Evolutionary conservation across 2,113 vertebrate species (phyloP).

Genomic region (Anarhynchus alexandrinus): DNA sequence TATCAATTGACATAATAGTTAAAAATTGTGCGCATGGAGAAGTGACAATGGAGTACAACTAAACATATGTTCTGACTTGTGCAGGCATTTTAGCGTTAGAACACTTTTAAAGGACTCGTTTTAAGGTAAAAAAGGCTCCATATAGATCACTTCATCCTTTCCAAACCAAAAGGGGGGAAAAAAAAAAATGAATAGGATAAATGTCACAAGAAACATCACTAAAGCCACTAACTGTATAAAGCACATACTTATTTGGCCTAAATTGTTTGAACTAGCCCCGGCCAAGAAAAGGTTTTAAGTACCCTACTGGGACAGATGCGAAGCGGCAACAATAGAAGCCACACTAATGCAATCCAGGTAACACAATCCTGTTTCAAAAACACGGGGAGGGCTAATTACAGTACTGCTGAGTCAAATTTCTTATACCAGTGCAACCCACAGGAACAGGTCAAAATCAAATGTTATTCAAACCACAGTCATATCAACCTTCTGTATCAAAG

Average conservation of each 20-base stretch:
- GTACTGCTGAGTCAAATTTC: slow-evolving; percentile 82
- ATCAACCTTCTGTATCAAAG: slow-evolving; percentile 79
- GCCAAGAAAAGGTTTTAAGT: slow-evolving; percentile 82
- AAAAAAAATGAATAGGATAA: slow-evolving; percentile 69
- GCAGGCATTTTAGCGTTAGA: slow-evolving; percentile 19
- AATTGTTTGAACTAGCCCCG: slow-evolving; percentile 78
- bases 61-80: slow-evolving; percentile 60
- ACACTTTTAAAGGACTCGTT: slow-evolving; percentile 32
- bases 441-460: slow-evolving; percentile 83
- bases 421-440: slow-evolving; percentile 76
- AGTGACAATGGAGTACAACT: slow-evolving; percentile 49
- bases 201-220: slow-evolving; percentile 74
- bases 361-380: slow-evolving; percentile 84
- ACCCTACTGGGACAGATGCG: slow-evolving; percentile 82
- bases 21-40: slow-evolving; percentile 48
- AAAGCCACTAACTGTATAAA: slow-evolving; percentile 77
- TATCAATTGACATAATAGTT: slow-evolving; percentile 69
- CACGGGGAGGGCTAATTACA: slow-evolving; percentile 78
- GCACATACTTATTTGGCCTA: slow-evolving; percentile 79
- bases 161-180: slow-evolving; percentile 40
- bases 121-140: slow-evolving; percentile 53
- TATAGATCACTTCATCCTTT: slow-evolving; percentile 59
- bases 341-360: slow-evolving; percentile 84
- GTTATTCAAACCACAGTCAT: slow-evolving; percentile 82
- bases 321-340: slow-evolving; percentile 80